phyloP scores from a whole-genome alignment of 2,888 invertebrate species.

The Polylopha cassiicola region DNA sequence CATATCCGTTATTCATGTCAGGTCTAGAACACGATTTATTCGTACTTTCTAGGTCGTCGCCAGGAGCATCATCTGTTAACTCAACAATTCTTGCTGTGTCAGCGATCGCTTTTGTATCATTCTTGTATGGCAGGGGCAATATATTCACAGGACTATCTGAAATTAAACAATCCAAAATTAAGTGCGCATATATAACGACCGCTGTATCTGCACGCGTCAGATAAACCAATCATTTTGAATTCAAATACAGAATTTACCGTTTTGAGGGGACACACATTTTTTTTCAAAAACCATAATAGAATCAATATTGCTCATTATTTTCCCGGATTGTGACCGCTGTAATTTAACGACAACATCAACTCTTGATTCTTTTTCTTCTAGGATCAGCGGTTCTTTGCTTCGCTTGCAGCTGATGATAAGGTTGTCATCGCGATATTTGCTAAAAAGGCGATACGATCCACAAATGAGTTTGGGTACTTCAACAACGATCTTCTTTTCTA shows the following conservation, averaged over 20 bases:
- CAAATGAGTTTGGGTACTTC: slow-evolving; percentile 58
- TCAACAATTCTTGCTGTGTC: slow-evolving; percentile 6
- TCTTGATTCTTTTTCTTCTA: slow-evolving; percentile 34
- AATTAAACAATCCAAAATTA: slow-evolving; percentile 2
- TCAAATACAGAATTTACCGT: too few relatives aligned
- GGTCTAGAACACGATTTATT: too few relatives aligned
- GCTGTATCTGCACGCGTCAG: too few relatives aligned
- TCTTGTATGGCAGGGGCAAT: slow-evolving; percentile 6
- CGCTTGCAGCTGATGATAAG: slow-evolving; percentile 52
- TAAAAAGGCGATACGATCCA: slow-evolving; percentile 50
- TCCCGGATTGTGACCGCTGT: slow-evolving; percentile 46
- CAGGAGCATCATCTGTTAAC: slow-evolving; percentile 3
- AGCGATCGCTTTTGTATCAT: background rate
- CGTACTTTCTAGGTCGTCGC: too few relatives aligned
- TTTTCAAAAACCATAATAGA: slow-evolving; percentile 53
- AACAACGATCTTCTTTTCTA: slow-evolving; percentile 58
- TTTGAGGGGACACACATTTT: slow-evolving; percentile 24
- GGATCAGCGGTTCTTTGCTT: slow-evolving; percentile 23
- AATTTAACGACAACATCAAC: slow-evolving; percentile 55
- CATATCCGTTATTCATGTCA: too few relatives aligned
- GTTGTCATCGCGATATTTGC: slow-evolving; percentile 47
- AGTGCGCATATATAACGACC: background rate
- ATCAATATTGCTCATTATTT: slow-evolving; percentile 50
- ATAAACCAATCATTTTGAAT: too few relatives aligned
- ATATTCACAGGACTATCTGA: slow-evolving; percentile 7